A percentile compares a stretch with the other conserved stretches of the same genome.
phyloP scores from a whole-genome alignment of 1,140 invertebrate genomes.

The Samia ricini region DNA sequence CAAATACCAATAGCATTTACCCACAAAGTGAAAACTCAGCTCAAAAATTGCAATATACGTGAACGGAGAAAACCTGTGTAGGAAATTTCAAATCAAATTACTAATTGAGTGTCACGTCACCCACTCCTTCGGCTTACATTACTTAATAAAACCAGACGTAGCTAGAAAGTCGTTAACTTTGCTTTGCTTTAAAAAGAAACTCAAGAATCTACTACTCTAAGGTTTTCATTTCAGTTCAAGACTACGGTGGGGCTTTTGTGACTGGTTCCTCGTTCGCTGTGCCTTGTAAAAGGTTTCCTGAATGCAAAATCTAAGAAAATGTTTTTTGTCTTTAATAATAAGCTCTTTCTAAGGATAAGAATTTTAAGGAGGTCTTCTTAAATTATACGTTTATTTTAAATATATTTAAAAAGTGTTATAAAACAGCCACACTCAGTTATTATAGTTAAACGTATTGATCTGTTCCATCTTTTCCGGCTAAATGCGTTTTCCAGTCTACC shows the following conservation, averaged over 20 bases:
- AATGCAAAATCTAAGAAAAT: conserved; percentile 27
- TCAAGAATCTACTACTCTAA: conserved; percentile 54
- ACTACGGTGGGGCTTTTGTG: conserved; percentile 38
- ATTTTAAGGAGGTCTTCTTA: too few relatives aligned
- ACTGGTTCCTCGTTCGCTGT: conserved; percentile 29
- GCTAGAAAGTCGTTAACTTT: conserved; percentile 63
- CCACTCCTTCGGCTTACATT: conserved; percentile 64
- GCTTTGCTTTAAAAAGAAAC: conserved; percentile 64
- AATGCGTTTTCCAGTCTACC: conserved; percentile 69
- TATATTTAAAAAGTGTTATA: background rate
- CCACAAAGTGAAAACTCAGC: conserved; percentile 28
- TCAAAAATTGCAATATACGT: conserved; percentile 9
- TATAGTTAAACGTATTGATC: conserved; percentile 45
- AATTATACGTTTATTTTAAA: background rate
- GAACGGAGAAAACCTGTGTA: conserved; percentile 29
- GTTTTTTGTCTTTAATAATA: conserved; percentile 29
- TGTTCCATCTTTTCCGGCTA: conserved; percentile 67
- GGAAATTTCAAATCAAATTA: conserved; percentile 65
- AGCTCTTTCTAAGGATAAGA: conserved; percentile 4
- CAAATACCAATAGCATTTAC: conserved; percentile 9
- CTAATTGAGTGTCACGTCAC: conserved; percentile 68
- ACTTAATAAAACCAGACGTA: conserved; percentile 63
- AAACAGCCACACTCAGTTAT: background rate
- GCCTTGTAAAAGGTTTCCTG: conserved; percentile 32
- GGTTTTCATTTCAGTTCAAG: conserved; percentile 63